Evolutionary conservation across 2,888 invertebrate genomes (phyloP), one percentile per base, ranked within the genome.

Genomic region (Lissocephala sabroskyi): DNA sequence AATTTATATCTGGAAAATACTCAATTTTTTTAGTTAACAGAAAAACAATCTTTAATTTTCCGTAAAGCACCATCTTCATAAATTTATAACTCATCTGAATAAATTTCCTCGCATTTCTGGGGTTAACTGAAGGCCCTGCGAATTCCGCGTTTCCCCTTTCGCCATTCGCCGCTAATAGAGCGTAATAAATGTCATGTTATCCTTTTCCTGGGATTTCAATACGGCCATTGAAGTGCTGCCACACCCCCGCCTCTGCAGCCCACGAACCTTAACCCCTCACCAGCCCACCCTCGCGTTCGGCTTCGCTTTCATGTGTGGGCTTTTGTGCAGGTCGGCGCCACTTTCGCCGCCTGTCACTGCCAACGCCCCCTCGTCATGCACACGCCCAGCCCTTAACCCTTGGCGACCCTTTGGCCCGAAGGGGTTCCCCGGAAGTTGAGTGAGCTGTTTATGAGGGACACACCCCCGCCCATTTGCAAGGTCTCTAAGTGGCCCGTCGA

Each of bases 161-260:
- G 19, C 41, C 49, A 53, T 50, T 50, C 49, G 47, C 36, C 55
- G 76, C 60, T 74, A 79, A 74, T 74, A 74, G 73, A 73, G 77
- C 79, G 70, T 79, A 79, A 74, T 74, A 74, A 74, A 74, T 79
- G 73, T 68, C 73, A 74, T 79, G 73, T 76, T 79, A 65, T 55
- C 49, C 37, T 79, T 42, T 35, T 5, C 35, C 35, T 14, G 35
- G n/a, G n/a, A 23, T 23, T 23, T 23, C 23, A 7, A 35, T 16
- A 16, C 9, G 9, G 35, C 35, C 16, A n/a, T n/a, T n/a, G 16
- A 35, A 16, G 11, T 11, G 14, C 44, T 54, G 49, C 53, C 66
- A 70, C 68, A 74, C 57, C 59, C 60, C 65, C 68, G 52, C 36
- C 51, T 35, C n/a, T 26, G 30, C 16, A n/a, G n/a, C n/a, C n/a